Evolutionary conservation across 2,888 invertebrate species (phyloP).

Genomic region (Empis livida): DNA sequence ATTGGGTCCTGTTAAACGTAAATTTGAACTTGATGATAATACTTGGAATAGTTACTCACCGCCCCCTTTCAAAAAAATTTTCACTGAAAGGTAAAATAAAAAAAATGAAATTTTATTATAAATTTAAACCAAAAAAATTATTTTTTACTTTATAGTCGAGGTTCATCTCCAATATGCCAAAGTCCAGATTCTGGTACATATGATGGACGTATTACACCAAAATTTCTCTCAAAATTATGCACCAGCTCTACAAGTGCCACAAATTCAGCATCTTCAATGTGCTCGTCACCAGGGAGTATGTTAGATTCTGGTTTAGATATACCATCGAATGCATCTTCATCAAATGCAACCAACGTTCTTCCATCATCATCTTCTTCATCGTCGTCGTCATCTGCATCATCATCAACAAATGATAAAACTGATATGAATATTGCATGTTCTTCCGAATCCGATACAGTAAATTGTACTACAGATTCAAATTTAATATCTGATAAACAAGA

Average conservation of each 20-base stretch:
- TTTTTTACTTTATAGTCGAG: conserved; percentile 23
- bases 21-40: conserved; percentile 33
- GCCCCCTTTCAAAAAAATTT: conserved; percentile 34
- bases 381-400: too few relatives aligned
- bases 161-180: conserved; percentile 35
- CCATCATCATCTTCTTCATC: too few relatives aligned
- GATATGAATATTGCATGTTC: too few relatives aligned
- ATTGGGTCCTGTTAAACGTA: conserved; percentile 49
- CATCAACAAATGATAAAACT: too few relatives aligned
- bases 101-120: neutral
- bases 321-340: conserved; percentile 2
- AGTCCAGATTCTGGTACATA: conserved; percentile 35
- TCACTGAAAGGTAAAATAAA: conserved; percentile 28
- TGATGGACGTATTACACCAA: conserved; percentile 36
- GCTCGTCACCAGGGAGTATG: conserved; percentile 25
- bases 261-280: conserved; percentile 29
- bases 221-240: conserved; percentile 33
- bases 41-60: conserved; percentile 31
- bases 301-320: conserved; percentile 17
- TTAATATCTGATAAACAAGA: too few relatives aligned
- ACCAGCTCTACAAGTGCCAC: conserved; percentile 22
- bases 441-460: too few relatives aligned
- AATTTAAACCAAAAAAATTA: neutral
- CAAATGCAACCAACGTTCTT: too few relatives aligned
- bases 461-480: too few relatives aligned